Percentiles rank a stretch among this genome's conserved stretches.
Conservation (phyloP, 2,888 invertebrate genomes). For the Furcula furcula region DNA sequence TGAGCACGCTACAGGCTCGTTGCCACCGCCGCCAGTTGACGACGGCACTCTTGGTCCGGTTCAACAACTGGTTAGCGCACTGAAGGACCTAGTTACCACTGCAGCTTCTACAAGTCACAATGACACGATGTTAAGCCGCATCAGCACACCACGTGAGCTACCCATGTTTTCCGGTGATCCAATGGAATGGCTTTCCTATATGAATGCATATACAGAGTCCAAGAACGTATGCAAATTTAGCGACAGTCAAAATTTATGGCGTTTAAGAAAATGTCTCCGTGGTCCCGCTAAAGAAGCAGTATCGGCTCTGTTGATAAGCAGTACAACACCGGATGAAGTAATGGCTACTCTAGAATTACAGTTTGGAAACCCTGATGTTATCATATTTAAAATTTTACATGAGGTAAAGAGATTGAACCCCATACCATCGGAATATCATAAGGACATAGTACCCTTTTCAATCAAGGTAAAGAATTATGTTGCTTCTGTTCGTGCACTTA, state of each 20-base stretch:
- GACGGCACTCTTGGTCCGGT: too few species aligned
- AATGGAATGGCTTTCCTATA: constrained; percentile 1
- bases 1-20: too few species aligned
- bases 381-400: constrained; percentile 2
- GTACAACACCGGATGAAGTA: background rate
- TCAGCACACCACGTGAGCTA: background rate
- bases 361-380: constrained; percentile 4
- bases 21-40: too few species aligned
- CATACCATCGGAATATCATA: constrained; percentile 15
- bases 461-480: constrained; percentile 21
- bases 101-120: too few species aligned
- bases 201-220: constrained; percentile 4
- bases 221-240: constrained; percentile 3
- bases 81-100: too few species aligned
- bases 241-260: constrained; percentile 2
- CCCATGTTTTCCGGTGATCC: background rate
- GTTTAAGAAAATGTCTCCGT: background rate
- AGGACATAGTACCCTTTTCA: constrained; percentile 19
- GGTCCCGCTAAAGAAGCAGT: constrained; percentile 1
- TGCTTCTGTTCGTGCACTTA: constrained; percentile 11
- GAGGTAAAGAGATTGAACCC: constrained; percentile 4
- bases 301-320: constrained; percentile 1
- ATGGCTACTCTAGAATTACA: constrained; percentile 2
- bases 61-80: too few species aligned
- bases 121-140: background rate